These are phyloP conservation scores for Cyclura pinguis DNA, from an alignment of 2,797 vertebrate genomes.

Conservation along the genomic window DNA sequence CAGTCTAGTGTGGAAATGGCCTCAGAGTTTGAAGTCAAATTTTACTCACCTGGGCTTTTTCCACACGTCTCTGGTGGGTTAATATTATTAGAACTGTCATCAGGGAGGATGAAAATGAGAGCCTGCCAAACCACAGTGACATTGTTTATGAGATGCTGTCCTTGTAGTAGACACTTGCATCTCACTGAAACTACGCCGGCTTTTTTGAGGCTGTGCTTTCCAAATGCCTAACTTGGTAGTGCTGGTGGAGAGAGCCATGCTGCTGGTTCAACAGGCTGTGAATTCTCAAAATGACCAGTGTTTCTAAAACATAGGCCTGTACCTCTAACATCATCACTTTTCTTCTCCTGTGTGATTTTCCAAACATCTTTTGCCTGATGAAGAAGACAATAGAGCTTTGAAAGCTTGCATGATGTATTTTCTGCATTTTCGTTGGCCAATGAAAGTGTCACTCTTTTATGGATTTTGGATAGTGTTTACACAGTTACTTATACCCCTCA, in stretches of 20 bases:
- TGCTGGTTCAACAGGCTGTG: not conserved
- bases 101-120: too few species aligned
- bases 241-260: not conserved
- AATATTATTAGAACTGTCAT: not conserved
- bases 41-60: not conserved
- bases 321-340: too few species aligned
- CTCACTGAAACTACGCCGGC: constrained; percentile 1
- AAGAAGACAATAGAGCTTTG: too few species aligned
- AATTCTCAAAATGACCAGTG: not conserved
- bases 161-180: constrained; percentile 1
- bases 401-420: too few species aligned
- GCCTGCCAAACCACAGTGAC: not conserved
- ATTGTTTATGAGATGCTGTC: constrained; percentile 24
- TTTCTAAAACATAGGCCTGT: not conserved
- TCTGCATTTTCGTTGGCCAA: too few species aligned
- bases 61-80: not conserved
- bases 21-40: not conserved
- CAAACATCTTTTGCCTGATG: too few species aligned
- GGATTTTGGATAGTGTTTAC: too few species aligned
- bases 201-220: not conserved
- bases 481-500: not conserved
- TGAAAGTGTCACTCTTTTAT: too few species aligned
- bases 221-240: not conserved
- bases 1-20: too few species aligned
- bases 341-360: too few species aligned